A percentile compares a stretch with the other conserved stretches of the same genome.
These are phyloP conservation scores for Amitus sp. DNA, from an alignment of 2,888 invertebrate genomes.

Conservation along the genomic window DNA sequence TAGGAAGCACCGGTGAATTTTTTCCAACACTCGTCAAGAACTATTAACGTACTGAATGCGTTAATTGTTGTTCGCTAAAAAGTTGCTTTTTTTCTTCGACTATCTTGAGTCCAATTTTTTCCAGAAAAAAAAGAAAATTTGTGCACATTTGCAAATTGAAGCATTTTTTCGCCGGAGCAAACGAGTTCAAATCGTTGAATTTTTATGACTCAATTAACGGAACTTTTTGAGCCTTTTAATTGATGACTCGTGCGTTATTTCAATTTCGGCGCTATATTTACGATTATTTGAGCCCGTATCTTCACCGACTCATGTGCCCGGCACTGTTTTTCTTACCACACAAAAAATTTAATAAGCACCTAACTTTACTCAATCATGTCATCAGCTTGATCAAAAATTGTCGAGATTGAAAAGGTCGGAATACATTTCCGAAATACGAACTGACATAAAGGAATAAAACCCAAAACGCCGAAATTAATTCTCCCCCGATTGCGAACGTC, in stretches of 20 bases:
- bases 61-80: neutral
- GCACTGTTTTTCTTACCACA: too few species aligned
- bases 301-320: too few species aligned
- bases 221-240: neutral
- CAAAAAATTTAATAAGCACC: too few species aligned
- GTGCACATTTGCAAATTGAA: neutral
- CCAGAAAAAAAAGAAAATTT: neutral
- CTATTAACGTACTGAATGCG: neutral
- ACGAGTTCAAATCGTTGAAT: neutral
- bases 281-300: neutral
- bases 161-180: neutral
- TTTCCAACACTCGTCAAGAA: slow-evolving; percentile 1
- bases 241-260: neutral
- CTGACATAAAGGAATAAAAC: too few species aligned
- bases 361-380: too few species aligned
- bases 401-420: too few species aligned
- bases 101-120: neutral
- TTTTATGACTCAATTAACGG: neutral
- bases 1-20: neutral
- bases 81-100: neutral
- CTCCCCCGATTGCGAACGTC: too few species aligned
- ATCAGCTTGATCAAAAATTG: too few species aligned
- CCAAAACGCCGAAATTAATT: too few species aligned
- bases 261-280: neutral
- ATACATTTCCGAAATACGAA: too few species aligned